These are phyloP conservation scores for Tragelaphus scriptus DNA, from an alignment of 2,113 vertebrate species.

Conservation along the genomic window DNA sequence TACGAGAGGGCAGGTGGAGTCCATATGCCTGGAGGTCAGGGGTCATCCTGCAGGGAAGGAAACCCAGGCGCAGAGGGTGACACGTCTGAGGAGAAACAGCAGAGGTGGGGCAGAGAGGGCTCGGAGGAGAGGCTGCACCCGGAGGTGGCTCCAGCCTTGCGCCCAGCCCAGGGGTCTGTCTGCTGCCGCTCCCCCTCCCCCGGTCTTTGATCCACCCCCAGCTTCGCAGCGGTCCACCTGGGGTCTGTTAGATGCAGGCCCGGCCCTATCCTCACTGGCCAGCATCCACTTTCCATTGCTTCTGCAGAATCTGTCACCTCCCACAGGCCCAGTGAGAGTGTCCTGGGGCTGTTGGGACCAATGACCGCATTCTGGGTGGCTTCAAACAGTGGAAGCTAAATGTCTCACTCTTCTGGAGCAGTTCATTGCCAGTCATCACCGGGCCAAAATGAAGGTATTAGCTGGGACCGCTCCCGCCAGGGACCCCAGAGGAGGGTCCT, in stretches of 20 bases:
- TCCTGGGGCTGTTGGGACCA: neutral
- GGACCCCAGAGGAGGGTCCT: neutral
- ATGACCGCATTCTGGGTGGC: neutral
- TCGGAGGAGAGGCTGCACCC: accelerated
- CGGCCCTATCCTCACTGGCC: neutral
- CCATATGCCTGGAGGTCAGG: neutral
- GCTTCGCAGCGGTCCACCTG: neutral
- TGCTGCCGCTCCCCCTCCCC: neutral
- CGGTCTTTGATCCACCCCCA: neutral
- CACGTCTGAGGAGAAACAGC: neutral
- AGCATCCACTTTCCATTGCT: neutral
- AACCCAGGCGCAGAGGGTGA: neutral
- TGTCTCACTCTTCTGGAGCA: neutral
- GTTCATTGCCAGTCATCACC: accelerated
- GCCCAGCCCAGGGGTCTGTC: neutral
- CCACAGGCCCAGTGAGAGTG: neutral
- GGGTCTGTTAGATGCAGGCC: neutral
- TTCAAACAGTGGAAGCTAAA: neutral
- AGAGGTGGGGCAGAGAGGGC: no score
- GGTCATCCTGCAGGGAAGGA: neutral
- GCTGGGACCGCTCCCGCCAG: neutral
- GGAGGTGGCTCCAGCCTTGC: neutral
- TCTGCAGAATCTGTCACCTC: neutral
- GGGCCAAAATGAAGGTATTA: neutral
- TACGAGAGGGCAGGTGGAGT: no score